Conservation (phyloP, 2,797 vertebrate species). For the Gorsachius magnificus region DNA sequence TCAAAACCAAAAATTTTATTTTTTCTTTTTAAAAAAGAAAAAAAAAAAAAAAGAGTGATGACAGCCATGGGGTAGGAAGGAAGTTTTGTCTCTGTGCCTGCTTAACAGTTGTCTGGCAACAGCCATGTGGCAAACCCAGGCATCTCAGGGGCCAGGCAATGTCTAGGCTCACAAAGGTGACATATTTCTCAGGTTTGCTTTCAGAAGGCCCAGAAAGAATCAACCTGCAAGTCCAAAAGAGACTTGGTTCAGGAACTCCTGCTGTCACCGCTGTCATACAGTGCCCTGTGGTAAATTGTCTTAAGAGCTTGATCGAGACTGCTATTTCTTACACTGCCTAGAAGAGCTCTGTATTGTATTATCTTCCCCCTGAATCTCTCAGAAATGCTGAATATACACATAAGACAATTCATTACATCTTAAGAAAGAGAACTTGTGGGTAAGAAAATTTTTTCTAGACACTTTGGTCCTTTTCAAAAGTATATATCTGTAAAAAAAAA, state of each 20-base stretch:
- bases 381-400: background rate
- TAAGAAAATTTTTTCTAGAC: background rate
- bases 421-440: background rate
- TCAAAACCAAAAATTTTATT: background rate
- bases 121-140: background rate
- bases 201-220: constrained; percentile 26
- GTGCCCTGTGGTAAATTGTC: background rate
- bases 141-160: background rate
- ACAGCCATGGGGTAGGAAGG: background rate
- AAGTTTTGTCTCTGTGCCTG: background rate
- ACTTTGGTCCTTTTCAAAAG: background rate
- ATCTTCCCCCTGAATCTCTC: background rate
- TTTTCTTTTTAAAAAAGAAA: background rate
- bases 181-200: constrained; percentile 16
- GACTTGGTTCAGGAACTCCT: background rate
- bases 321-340: background rate
- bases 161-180: background rate
- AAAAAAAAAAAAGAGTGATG: background rate
- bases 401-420: background rate
- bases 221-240: background rate
- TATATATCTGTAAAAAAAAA: background rate
- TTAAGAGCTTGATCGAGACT: background rate
- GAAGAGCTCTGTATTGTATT: background rate
- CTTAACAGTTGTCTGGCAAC: constrained; percentile 7
- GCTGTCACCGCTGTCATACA: constrained; percentile 4